Evolutionary conservation across 2,888 invertebrate genomes (phyloP).

Genomic region (Portevinia maculata): DNA sequence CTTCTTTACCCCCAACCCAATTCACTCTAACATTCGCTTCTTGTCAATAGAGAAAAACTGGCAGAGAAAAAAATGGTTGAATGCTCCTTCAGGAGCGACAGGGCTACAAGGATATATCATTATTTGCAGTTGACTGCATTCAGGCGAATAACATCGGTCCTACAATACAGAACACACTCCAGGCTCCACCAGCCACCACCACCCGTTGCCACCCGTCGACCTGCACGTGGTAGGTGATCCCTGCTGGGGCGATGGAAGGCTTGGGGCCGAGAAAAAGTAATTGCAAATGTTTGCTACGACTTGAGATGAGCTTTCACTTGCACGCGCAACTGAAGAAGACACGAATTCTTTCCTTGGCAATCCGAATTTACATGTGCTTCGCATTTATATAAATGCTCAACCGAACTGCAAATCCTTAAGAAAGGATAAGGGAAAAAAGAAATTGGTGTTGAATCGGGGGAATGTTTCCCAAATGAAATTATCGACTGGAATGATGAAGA

Average conservation of each 20-base stretch:
- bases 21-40: neutral
- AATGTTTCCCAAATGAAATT: slow-evolving; percentile 54
- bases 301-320: slow-evolving; percentile 72
- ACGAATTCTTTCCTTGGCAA: slow-evolving; percentile 40
- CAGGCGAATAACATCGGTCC: slow-evolving; percentile 53
- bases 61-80: slow-evolving; percentile 59
- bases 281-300: slow-evolving; percentile 69
- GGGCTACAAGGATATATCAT: slow-evolving; percentile 69
- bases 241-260: slow-evolving; percentile 2
- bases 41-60: slow-evolving; percentile 35
- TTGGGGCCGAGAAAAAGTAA: slow-evolving; percentile 54
- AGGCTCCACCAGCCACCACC: neutral
- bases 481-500: slow-evolving; percentile 60
- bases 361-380: slow-evolving; percentile 53
- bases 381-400: slow-evolving; percentile 48
- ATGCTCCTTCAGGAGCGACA: slow-evolving; percentile 44
- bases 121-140: slow-evolving; percentile 73
- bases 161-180: slow-evolving; percentile 38
- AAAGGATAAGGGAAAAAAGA: slow-evolving; percentile 23
- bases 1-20: no score
- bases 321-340: slow-evolving; percentile 57
- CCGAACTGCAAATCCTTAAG: slow-evolving; percentile 39
- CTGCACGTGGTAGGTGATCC: neutral
- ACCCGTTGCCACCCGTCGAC: neutral
- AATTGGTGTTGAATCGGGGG: no score